Evolutionary conservation across 2,113 vertebrate genomes (phyloP).

Genomic region (Osmerus mordax): DNA sequence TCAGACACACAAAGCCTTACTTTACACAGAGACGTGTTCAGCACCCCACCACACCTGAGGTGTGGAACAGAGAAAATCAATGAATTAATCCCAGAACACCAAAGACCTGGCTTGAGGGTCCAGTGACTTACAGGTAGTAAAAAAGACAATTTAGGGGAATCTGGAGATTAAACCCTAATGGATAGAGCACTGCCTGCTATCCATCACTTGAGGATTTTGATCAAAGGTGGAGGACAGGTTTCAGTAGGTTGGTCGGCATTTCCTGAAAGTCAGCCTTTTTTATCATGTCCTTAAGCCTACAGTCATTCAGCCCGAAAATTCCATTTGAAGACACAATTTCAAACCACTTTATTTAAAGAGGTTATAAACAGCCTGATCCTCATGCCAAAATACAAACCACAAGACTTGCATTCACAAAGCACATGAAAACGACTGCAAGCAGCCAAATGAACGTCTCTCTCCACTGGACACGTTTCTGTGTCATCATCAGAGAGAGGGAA

Average conservation of each 20-base stretch:
- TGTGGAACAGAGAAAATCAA: constrained; percentile 41
- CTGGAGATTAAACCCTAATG: constrained; percentile 14
- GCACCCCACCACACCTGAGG: neutral
- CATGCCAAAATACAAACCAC: neutral
- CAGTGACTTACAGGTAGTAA: constrained; percentile 21
- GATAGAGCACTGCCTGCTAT: constrained; percentile 1
- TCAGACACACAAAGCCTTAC: constrained; percentile 20
- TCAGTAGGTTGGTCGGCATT: too few species aligned
- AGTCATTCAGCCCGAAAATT: too few species aligned
- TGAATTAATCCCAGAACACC: constrained; percentile 34
- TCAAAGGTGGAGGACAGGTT: neutral
- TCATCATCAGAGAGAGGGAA: constrained; percentile 13
- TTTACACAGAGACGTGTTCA: constrained; percentile 21
- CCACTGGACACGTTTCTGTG: neutral
- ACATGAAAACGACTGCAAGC: neutral
- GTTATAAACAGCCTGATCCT: too few species aligned
- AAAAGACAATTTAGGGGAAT: constrained; percentile 35
- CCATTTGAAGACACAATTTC: too few species aligned
- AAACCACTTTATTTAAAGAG: too few species aligned
- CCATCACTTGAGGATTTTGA: constrained; percentile 18
- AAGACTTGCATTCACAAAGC: neutral
- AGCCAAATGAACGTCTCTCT: neutral
- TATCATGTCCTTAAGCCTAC: too few species aligned
- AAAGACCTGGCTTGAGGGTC: constrained; percentile 1
- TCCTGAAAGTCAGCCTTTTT: too few species aligned